phyloP scores from a whole-genome alignment of 2,797 vertebrate species.

The Loriculus beryllinus region DNA sequence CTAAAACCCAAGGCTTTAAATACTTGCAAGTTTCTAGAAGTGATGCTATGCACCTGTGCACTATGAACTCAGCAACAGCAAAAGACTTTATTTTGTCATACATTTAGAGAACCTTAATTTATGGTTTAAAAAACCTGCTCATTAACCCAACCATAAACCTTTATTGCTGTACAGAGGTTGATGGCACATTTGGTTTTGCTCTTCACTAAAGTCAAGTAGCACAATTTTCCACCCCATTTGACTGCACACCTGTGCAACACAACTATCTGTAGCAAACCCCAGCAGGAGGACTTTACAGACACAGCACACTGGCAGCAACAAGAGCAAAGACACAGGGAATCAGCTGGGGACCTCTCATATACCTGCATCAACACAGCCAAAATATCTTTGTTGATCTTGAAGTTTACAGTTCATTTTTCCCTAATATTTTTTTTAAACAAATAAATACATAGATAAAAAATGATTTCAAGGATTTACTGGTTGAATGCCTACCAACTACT shows the following conservation, averaged over 20 bases:
- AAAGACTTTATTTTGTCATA: background rate
- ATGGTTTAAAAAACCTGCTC: background rate
- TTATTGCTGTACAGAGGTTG: background rate
- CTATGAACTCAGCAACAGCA: background rate
- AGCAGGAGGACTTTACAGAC: background rate
- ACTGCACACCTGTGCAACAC: background rate
- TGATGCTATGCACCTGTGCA: background rate
- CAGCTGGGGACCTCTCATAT: background rate
- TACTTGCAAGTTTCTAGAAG: background rate
- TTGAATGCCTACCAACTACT: background rate
- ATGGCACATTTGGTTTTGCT: background rate
- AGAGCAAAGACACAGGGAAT: background rate
- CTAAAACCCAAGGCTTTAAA: background rate
- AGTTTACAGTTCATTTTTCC: background rate
- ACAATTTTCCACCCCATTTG: background rate
- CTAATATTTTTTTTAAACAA: background rate
- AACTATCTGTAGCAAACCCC: background rate
- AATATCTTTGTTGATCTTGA: background rate
- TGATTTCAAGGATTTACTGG: background rate
- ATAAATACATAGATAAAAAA: background rate
- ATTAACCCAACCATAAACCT: background rate
- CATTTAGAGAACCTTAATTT: background rate
- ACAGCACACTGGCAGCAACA: background rate
- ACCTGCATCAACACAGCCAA: background rate
- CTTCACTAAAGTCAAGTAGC: background rate